Percentiles rank a stretch among this genome's conserved stretches.
Evolutionary conservation across 37 sponge, comb jelly and placozoan species (phyloP).

Genomic region (Ephydatia muelleri): DNA sequence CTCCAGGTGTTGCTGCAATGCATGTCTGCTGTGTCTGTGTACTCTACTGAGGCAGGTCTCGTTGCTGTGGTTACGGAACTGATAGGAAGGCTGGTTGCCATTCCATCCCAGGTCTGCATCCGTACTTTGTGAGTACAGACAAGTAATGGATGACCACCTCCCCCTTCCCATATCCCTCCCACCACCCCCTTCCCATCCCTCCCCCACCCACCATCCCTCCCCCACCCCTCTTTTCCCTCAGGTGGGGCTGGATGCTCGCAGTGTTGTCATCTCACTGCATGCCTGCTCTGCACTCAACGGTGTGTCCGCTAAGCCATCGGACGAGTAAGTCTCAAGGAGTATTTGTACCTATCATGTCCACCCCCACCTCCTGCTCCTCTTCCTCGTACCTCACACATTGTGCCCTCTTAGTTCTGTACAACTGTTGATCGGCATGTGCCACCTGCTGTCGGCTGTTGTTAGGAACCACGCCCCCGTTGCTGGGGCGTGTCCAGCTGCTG

Average conservation of each 20-base stretch:
- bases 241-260: not conserved
- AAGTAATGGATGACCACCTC: not conserved
- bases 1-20: slow-evolving; percentile 15
- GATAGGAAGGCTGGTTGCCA: not conserved
- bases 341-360: not conserved
- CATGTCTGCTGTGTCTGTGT: not conserved
- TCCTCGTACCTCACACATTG: not conserved
- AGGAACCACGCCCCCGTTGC: slow-evolving; percentile 17
- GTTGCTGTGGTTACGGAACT: slow-evolving; percentile 21
- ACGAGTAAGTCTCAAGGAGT: not conserved
- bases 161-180: not conserved
- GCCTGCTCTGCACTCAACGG: not conserved
- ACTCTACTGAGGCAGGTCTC: not conserved
- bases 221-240: not conserved
- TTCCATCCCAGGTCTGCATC: slow-evolving; percentile 29
- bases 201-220: slow-evolving; percentile 5
- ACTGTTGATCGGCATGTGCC: slow-evolving; percentile 7
- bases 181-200: not conserved
- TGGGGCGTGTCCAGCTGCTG: slow-evolving; percentile 5
- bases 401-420: not conserved
- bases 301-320: not conserved
- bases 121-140: not conserved
- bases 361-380: not conserved
- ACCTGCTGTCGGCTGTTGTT: slow-evolving; percentile 21
- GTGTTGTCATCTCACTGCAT: not conserved